phyloP scores from a whole-genome alignment of 2,113 vertebrate species.

The Pyxicephalus adspersus region DNA sequence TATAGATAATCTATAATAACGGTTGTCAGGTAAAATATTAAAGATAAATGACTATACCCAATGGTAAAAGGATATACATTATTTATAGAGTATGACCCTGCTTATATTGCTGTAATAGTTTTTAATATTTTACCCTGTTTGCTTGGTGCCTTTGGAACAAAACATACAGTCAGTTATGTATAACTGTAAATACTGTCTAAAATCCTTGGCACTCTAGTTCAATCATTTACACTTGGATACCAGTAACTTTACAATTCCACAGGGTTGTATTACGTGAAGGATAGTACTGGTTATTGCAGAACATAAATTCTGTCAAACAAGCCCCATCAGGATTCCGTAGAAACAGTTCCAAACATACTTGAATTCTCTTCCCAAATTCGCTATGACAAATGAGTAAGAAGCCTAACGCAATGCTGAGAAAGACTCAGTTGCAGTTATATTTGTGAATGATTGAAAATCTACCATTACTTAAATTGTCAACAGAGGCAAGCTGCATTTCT shows the following conservation, averaged over 20 bases:
- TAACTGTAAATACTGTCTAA: slow-evolving; percentile 26
- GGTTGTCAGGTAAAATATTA: no score
- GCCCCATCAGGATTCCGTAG: slow-evolving; percentile 49
- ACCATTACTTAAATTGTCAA: slow-evolving; percentile 1
- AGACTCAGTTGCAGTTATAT: slow-evolving; percentile 1
- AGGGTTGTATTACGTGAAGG: slow-evolving; percentile 39
- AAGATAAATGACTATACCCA: no score
- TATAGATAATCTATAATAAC: no score
- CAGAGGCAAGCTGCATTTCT: slow-evolving; percentile 5
- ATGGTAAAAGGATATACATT: no score
- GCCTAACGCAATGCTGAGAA: slow-evolving; percentile 14
- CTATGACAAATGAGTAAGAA: slow-evolving; percentile 36
- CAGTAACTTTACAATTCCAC: slow-evolving; percentile 46
- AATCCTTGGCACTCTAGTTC: slow-evolving; percentile 23
- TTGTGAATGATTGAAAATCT: slow-evolving; percentile 24
- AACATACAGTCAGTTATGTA: not conserved
- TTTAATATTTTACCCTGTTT: not conserved
- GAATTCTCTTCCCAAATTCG: slow-evolving; percentile 31
- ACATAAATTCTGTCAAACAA: slow-evolving; percentile 54
- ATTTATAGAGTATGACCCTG: not conserved
- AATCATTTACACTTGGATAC: slow-evolving; percentile 48
- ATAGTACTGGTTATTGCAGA: slow-evolving; percentile 45
- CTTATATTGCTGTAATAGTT: not conserved
- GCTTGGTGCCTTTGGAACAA: not conserved
- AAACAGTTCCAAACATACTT: slow-evolving; percentile 36